phyloP scores from a whole-genome alignment of 2,113 vertebrate genomes.

The Syrmaticus mikado region DNA sequence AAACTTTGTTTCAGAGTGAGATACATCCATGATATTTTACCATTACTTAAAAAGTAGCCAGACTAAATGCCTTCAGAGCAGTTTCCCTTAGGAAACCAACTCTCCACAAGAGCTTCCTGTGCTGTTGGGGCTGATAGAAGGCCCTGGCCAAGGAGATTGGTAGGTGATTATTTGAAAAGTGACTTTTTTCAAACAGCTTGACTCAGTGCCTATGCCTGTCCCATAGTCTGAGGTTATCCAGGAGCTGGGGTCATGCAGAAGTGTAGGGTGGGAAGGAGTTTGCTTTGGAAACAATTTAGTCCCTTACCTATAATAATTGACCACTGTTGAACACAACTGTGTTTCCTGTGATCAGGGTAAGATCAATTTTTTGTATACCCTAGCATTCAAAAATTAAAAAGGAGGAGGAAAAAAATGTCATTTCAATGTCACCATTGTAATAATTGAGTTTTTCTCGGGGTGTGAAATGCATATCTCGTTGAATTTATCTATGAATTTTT shows the following conservation, averaged over 20 bases:
- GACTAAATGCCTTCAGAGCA: background rate
- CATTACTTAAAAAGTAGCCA: background rate
- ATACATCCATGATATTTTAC: background rate
- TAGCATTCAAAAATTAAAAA: background rate
- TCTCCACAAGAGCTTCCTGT: background rate
- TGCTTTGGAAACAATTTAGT: background rate
- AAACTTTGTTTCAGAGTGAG: background rate
- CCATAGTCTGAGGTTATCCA: rapidly evolving
- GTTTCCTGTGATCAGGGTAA: background rate
- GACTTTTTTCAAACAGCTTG: background rate
- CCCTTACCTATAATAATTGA: background rate
- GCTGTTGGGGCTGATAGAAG: background rate
- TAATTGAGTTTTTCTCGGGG: background rate
- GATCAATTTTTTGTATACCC: background rate
- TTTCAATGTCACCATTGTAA: rapidly evolving
- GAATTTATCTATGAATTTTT: background rate
- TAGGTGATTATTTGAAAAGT: background rate
- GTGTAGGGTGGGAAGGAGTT: background rate
- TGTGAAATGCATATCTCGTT: background rate
- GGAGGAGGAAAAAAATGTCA: background rate
- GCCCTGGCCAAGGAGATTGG: rapidly evolving
- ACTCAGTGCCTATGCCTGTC: background rate
- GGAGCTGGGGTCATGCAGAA: background rate
- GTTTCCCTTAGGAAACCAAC: background rate
- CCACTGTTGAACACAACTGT: background rate